Percentiles rank a stretch among this genome's conserved stretches.
These are phyloP conservation scores for Corythoichthys intestinalis DNA, from an alignment of 2,113 vertebrate species.

Conservation along the genomic window DNA sequence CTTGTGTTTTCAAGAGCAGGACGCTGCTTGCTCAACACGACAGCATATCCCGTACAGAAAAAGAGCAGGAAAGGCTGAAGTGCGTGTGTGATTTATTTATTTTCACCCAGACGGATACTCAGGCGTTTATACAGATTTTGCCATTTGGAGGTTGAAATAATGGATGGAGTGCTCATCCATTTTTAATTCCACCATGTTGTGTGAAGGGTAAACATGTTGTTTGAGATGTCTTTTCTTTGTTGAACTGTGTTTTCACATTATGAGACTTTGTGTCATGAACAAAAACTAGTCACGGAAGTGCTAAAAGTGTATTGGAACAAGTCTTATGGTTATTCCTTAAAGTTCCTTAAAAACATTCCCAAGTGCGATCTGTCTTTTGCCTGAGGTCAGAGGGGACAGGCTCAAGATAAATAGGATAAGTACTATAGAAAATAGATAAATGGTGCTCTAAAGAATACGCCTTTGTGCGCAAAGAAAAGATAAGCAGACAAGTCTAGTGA, in stretches of 20 bases:
- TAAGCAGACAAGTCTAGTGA: conserved; percentile 16
- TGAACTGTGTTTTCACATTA: conserved; percentile 72
- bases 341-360: conserved; percentile 5
- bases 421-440: not conserved
- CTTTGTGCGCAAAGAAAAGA: conserved; percentile 20
- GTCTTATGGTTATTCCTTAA: conserved; percentile 47
- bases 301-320: conserved; percentile 58
- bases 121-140: conserved; percentile 74
- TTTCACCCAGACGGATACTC: conserved; percentile 76
- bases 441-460: not conserved
- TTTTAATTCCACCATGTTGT: conserved; percentile 79
- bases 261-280: conserved; percentile 45
- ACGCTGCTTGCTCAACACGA: conserved; percentile 53
- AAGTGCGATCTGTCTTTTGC: not conserved
- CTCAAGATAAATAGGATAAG: not conserved
- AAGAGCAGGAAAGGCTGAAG: conserved; percentile 70
- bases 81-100: conserved; percentile 81
- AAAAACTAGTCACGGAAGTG: conserved; percentile 64
- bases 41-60: conserved; percentile 51
- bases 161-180: conserved; percentile 76
- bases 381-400: not conserved
- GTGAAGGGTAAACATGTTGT: conserved; percentile 79
- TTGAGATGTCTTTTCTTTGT: conserved; percentile 75
- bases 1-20: conserved; percentile 56
- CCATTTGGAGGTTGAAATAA: conserved; percentile 80